Conservation (phyloP, 1,140 invertebrate species). For the Solenopsis invicta region DNA sequence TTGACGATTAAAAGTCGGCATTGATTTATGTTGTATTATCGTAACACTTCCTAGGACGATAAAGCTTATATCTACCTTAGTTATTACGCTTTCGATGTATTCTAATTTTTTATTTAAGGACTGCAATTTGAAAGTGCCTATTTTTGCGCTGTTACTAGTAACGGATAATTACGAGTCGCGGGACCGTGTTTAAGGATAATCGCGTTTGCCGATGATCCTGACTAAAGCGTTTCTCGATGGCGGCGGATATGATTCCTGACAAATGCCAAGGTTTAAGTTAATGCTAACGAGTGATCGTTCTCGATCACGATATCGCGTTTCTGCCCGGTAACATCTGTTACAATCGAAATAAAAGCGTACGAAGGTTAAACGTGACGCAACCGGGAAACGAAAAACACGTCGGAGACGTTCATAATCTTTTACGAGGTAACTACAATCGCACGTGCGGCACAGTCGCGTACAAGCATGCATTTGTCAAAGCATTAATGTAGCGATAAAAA, state of each 20-base stretch:
- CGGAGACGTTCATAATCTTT: neutral
- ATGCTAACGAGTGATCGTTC: conserved; percentile 38
- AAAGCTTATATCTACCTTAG: neutral
- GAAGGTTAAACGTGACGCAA: conserved; percentile 27
- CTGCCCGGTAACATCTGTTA: neutral
- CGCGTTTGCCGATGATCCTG: conserved; percentile 7
- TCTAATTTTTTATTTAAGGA: neutral
- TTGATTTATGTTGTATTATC: neutral
- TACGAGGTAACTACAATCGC: neutral
- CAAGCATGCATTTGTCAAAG: neutral
- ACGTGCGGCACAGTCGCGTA: neutral
- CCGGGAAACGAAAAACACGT: conserved; percentile 4
- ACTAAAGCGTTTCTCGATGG: neutral
- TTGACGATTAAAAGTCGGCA: neutral
- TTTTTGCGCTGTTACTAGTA: conserved; percentile 8
- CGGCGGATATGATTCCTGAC: conserved; percentile 14
- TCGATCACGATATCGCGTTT: conserved; percentile 23
- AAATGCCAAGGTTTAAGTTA: conserved; percentile 56
- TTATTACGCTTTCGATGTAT: too few species aligned
- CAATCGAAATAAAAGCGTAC: conserved; percentile 16
- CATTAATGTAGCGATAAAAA: conserved; percentile 22
- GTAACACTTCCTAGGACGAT: neutral
- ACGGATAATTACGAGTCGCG: neutral
- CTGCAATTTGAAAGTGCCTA: neutral
- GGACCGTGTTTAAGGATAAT: conserved; percentile 33